Conservation (phyloP, 2,888 invertebrate genomes). For the Hemithea aestivaria region DNA sequence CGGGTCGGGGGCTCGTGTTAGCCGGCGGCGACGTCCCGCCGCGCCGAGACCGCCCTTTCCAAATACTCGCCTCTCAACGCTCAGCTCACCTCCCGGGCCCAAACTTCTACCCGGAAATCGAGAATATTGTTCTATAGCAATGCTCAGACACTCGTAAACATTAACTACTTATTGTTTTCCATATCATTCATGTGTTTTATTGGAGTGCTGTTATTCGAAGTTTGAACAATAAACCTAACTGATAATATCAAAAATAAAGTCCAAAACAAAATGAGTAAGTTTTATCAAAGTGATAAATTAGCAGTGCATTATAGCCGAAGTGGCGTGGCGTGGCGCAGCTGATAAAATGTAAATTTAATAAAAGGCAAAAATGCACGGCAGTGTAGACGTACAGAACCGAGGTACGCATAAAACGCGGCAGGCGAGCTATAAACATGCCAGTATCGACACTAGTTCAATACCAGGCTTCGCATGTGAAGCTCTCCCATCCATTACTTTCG, state of each 20-base stretch:
- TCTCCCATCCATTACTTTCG: slow-evolving; percentile 38
- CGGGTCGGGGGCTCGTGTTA: slow-evolving; percentile 64
- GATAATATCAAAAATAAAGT: slow-evolving; percentile 12
- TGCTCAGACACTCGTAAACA: slow-evolving; percentile 5
- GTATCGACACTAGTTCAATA: slow-evolving; percentile 44
- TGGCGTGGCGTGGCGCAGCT: too few relatives aligned
- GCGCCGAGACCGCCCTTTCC: slow-evolving; percentile 42
- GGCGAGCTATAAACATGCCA: slow-evolving; percentile 56
- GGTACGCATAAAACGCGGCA: slow-evolving; percentile 51
- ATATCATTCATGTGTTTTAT: background rate
- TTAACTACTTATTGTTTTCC: slow-evolving; percentile 6
- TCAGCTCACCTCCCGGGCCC: slow-evolving; percentile 38
- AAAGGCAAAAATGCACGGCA: slow-evolving; percentile 42
- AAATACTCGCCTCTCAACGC: slow-evolving; percentile 47
- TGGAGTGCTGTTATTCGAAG: too few relatives aligned
- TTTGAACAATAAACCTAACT: slow-evolving; percentile 2
- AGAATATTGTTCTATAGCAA: slow-evolving; percentile 5
- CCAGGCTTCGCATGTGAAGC: slow-evolving; percentile 39
- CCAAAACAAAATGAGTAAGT: slow-evolving; percentile 11
- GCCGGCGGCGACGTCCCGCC: slow-evolving; percentile 52
- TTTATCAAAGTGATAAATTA: slow-evolving; percentile 16
- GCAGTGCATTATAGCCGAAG: slow-evolving; percentile 10
- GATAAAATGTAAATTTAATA: slow-evolving; percentile 40
- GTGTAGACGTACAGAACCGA: slow-evolving; percentile 33
- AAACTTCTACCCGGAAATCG: slow-evolving; percentile 26